Percentiles rank a stretch among this genome's conserved stretches.
phyloP scores from a whole-genome alignment of 2,113 vertebrate species.

The Thoracochromis brauschi region DNA sequence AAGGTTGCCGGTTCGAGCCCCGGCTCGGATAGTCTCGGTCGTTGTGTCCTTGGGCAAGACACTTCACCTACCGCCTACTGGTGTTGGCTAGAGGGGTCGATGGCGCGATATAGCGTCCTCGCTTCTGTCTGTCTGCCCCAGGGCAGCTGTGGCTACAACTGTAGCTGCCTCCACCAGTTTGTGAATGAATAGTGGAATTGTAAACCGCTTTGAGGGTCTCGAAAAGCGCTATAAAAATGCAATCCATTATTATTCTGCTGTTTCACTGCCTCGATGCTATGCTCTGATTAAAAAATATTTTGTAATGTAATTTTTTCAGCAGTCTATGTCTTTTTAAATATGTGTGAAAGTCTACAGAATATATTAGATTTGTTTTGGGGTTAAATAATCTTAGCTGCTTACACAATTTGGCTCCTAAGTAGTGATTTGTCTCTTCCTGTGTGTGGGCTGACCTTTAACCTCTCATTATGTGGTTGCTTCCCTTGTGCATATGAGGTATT shows the following conservation, averaged over 20 bases:
- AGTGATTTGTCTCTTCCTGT: background rate
- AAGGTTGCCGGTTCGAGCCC: background rate
- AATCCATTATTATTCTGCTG: background rate
- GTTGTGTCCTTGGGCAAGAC: background rate
- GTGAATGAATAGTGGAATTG: background rate
- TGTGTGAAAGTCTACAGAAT: background rate
- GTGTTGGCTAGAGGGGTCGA: background rate
- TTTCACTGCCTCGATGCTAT: background rate
- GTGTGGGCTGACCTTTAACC: constrained; percentile 7
- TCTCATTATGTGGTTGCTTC: background rate
- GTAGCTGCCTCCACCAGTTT: background rate
- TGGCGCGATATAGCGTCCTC: fast-evolving
- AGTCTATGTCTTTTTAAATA: background rate
- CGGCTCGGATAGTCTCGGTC: fast-evolving
- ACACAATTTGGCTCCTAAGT: background rate
- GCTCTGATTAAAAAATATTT: background rate
- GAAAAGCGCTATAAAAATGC: background rate
- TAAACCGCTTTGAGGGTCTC: background rate
- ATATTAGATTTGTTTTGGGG: background rate
- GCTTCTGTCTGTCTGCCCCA: background rate
- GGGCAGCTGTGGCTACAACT: background rate
- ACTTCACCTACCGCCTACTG: background rate
- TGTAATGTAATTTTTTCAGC: background rate
- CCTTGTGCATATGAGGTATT: background rate
- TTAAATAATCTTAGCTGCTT: background rate